Evolutionary conservation across 2,113 vertebrate genomes (phyloP), one percentile per base, ranked within the genome.

Genomic region (Pachycephala philippinensis): DNA sequence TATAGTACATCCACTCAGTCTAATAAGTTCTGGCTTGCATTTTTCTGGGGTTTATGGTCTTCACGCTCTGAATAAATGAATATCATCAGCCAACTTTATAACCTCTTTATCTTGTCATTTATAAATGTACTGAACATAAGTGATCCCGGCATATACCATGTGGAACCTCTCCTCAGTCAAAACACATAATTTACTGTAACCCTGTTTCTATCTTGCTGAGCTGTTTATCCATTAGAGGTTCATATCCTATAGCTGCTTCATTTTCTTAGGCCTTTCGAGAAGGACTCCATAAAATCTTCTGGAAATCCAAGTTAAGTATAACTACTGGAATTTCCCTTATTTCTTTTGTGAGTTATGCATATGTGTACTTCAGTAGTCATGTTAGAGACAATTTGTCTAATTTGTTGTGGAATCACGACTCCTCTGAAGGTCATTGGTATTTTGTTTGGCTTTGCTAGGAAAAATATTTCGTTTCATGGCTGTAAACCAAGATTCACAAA

Each of bases 391-490:
- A 77, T 84, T 93, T 86, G 37, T 95, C 72, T 93, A 35, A 74
- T 83, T 37, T 94, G 84, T 94, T 95, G 90, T 92, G 93, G 79
- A 95, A 90, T 90, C 76, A 18, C 1, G 85, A 83, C 93, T 93
- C 78, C 75, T 69, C 74, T 88, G 79, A 95, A 93, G 75, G 82
- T 71, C 59, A 47, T 13, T 69, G 92, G 95, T 93, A 94, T 94
- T 94, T 94, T 95, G 75, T 92, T 96, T 96, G 95, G 47, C 90
- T 90, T 86, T 94, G 60, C 39, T 96, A 49, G 79, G 74, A 92
- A 85, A 78, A 88, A 19, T 89, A 88, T 77, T 91, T 96, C 71
- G 0, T 64, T 87, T 93, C 26, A 28, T 92, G 79, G 60, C 82
- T 88, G 39, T 83, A 92, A 88, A 96, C 68, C 52, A 88, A 91